Conservation (phyloP, 30 jellyfish, hydroid and myxozoan genomes). For the Clytia hemisphaerica region DNA sequence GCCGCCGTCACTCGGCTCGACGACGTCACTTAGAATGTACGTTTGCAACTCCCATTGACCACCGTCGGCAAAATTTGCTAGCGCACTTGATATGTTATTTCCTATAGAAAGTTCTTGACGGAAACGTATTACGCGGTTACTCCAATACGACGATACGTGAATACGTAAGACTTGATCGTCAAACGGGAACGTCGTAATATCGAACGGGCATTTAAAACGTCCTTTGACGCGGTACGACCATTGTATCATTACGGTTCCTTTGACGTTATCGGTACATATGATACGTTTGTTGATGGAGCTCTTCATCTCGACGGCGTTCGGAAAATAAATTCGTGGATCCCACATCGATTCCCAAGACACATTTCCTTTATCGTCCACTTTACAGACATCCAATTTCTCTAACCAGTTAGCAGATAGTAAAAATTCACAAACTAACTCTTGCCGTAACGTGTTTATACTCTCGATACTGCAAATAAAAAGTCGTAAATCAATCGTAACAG, state of each 20-base stretch:
- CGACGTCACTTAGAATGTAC: constrained; percentile 53
- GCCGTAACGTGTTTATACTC: constrained; percentile 68
- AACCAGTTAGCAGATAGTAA: constrained; percentile 75
- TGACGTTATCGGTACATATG: constrained; percentile 43
- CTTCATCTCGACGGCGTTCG: constrained; percentile 60
- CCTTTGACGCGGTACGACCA: constrained; percentile 81
- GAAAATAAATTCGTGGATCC: constrained; percentile 85
- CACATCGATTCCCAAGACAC: constrained; percentile 65
- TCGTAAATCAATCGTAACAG: constrained; percentile 62
- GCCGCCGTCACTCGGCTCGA: constrained; percentile 6
- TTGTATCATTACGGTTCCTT: constrained; percentile 44
- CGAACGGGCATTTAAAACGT: constrained; percentile 69
- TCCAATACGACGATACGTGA: constrained; percentile 78
- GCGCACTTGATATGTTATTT: constrained; percentile 58
- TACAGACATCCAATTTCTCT: constrained; percentile 43
- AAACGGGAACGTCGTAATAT: constrained; percentile 71
- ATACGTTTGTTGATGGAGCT: constrained; percentile 54
- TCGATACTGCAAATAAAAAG: constrained; percentile 59
- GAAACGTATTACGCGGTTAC: constrained; percentile 48
- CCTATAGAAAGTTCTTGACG: constrained; percentile 62
- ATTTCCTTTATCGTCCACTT: constrained; percentile 26
- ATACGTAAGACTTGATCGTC: constrained; percentile 80
- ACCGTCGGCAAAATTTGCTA: constrained; percentile 66
- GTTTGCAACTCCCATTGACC: constrained; percentile 84
- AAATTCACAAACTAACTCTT: constrained; percentile 71